Base-by-base conservation (phyloP, 2,888 invertebrate genomes). In the Acleris laterana region DNA sequence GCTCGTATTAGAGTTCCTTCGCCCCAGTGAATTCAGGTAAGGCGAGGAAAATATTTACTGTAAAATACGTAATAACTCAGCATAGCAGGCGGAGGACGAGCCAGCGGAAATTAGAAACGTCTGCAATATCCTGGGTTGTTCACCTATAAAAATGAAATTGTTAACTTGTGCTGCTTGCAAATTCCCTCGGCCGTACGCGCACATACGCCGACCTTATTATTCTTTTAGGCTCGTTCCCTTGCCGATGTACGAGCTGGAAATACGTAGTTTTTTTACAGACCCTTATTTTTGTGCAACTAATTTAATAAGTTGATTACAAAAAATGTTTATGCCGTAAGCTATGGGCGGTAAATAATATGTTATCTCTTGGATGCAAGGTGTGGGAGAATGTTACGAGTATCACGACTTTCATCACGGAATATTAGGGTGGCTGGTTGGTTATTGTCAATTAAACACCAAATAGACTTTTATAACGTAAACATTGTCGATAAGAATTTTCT, bases 91-190 rank as follows among this genome's bases (percentile, higher is more conserved):
- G 70, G 63, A 74, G 70, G 71, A 73, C 73, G 72, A 70, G 75
- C 74, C 72, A 75, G 75, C 84, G 85, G 85, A 85, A 85, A 86
- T 86, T 83, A 84, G 79, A 83, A 83, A 75, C 77, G 79, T 80
- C 79, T 80, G 83, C 82, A 83, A 83, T 84, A 84, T 84, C 82
- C 83, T 76, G 76, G 78, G 72, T 73, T 74, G 76, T 79, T 79
- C 79, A 78, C 76, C 79, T 80, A 77, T 78, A 80, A 81, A 82
- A 81, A 78, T 79, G 79, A 80, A 78, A 81, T 77, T 78, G 79
- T 78, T 78, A 79, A 81, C 77, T 78, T 73, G 63, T 70, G 68
- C 66, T 62, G 63, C 60, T 63, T 68, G 62, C 63, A 67, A 63
- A 67, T 67, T 59, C 58, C 46, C 53, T 32, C 53, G 42, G 62